phyloP scores from a whole-genome alignment of 1,140 invertebrate species.

The Drosophila seguyi region DNA sequence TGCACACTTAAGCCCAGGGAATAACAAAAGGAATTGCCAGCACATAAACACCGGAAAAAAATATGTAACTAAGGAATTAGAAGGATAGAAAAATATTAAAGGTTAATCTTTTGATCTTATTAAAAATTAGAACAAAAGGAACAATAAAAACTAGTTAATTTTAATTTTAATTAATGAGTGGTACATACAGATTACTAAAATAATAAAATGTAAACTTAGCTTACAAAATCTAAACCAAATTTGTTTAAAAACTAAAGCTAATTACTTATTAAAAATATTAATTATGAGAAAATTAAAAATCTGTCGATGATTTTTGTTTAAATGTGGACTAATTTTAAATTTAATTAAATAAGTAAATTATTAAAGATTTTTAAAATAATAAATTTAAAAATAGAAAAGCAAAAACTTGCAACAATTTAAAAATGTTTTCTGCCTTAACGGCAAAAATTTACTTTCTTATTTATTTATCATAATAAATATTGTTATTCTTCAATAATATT shows the following conservation, averaged over 20 bases:
- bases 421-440: too few species aligned
- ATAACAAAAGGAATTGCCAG: slow-evolving; percentile 37
- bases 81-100: not conserved
- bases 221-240: too few species aligned
- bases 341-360: not conserved
- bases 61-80: not conserved
- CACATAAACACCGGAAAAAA: not conserved
- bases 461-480: not conserved
- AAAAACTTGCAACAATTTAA: too few species aligned
- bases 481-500: not conserved
- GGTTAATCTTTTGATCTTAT: not conserved
- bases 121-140: not conserved
- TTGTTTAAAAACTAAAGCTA: too few species aligned
- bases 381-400: not conserved
- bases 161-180: not conserved
- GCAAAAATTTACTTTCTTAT: not conserved
- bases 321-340: not conserved
- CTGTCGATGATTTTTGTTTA: not conserved
- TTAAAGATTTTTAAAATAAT: not conserved
- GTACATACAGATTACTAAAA: too few species aligned
- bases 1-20: slow-evolving; percentile 28
- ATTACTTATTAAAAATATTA: not conserved
- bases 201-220: too few species aligned
- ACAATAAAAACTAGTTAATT: not conserved
- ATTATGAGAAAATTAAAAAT: not conserved